phyloP scores from a whole-genome alignment of 2,797 vertebrate species.

The Phyllotis vaccarum region DNA sequence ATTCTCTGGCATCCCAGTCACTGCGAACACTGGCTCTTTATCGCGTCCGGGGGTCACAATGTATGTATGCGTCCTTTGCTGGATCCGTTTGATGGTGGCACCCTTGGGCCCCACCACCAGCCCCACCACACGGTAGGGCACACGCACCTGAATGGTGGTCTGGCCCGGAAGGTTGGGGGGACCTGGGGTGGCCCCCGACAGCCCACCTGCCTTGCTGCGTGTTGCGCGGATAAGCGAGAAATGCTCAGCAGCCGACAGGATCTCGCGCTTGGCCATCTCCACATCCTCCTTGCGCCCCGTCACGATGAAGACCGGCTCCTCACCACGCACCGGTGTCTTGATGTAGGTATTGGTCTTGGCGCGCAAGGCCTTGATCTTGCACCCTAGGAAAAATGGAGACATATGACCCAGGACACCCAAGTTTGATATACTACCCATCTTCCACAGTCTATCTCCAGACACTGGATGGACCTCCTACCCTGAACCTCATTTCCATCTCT shows the following conservation, averaged over 20 bases:
- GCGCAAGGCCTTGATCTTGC: slow-evolving; percentile 98
- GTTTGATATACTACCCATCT: neutral
- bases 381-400: slow-evolving; percentile 88
- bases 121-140: slow-evolving; percentile 98
- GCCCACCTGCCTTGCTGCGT: slow-evolving; percentile 93
- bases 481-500: neutral
- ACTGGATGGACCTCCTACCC: no score
- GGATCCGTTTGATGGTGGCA: slow-evolving; percentile 98
- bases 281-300: slow-evolving; percentile 97
- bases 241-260: slow-evolving; percentile 96
- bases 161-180: slow-evolving; percentile 97
- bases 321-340: slow-evolving; percentile 97
- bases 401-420: neutral
- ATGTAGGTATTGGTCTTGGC: slow-evolving; percentile 99
- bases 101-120: slow-evolving; percentile 98
- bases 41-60: slow-evolving; percentile 97
- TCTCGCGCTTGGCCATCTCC: slow-evolving; percentile 98
- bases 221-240: slow-evolving; percentile 98
- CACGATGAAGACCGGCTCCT: slow-evolving; percentile 97
- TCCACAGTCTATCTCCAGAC: no score
- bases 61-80: slow-evolving; percentile 99
- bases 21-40: slow-evolving; percentile 98
- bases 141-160: slow-evolving; percentile 97
- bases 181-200: slow-evolving; percentile 90
- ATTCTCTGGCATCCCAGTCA: slow-evolving; percentile 99